Base-by-base conservation (phyloP, 2,888 invertebrate genomes). In the Tenthredo scrophulariae region DNA sequence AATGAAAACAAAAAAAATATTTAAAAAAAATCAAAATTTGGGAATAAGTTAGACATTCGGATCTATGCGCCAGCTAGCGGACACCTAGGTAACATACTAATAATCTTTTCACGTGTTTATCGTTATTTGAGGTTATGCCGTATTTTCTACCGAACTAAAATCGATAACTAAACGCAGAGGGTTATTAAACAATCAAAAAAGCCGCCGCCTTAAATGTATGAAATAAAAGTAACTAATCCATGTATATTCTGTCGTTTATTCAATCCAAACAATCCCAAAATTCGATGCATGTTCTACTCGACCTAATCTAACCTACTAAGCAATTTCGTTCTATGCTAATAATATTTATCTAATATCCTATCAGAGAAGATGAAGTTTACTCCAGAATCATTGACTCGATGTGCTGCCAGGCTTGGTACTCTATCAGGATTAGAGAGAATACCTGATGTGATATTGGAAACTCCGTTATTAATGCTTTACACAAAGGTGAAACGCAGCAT, bases 401-500 rank as follows among this genome's bases (percentile, higher is more conserved):
- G 95, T 86, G 94, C 95, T 65, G 96, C 96, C 40, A 95, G 98
- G 40, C 91, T 97, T 82, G 97, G 97, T 18, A 92, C 90, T n/a
- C 89, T 97, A 33, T 94, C 94, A 0, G 95, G 95, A 86, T 94
- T 97, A 85, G 92, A 94, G 40, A 95, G 95, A 89, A 94, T 94
- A 79, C 95, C 95, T 0, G 94, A 94, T 83, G 90, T 94, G 54
- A 90, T 91, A 74, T 94, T 97, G 77, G 96, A 96, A 93, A 98
- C 98, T 37, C 98, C 98, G 0, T 93, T 96, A 80, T 94, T 96
- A 46, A 95, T 97, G 90, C 93, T 97, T 85, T 96, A 97, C 86
- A 97, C 98, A 9, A 96, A 96, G 94, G 96, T 96, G 74, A 74
- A 33, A 33, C 4, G 18, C 37, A 0, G 70, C 70, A 22, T 75